Evolutionary conservation across 2,888 invertebrate species (phyloP), one percentile per base, ranked within the genome.

Genomic region (Nebria brevicollis): DNA sequence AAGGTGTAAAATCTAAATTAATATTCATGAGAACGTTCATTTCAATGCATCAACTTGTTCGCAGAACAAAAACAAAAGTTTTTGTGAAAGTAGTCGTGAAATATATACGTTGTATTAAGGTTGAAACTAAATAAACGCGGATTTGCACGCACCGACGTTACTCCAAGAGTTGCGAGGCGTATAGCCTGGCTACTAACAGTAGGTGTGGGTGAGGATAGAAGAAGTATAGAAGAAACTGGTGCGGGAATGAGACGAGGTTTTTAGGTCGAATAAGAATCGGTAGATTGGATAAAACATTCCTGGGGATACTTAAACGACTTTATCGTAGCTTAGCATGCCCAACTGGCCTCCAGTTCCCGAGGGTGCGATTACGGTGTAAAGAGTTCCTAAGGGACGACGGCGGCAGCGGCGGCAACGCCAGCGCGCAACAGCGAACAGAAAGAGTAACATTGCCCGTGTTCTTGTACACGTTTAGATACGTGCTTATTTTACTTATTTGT

Each of bases 301-400:
- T 54, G 54, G 84, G 79, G 83, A 82, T 83, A 83, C 83, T 84
- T 84, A 84, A 84, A 84, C 83, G 83, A 84, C 83, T 84, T 84
- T 83, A 84, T 84, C 84, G 84, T 82, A 82, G 83, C 84, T 84
- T 84, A 84, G 83, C 79, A 75, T 64, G 79, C 73, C 66, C 79
- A 66, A 75, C 75, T 43, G 73, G 80, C 80, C 68, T 25, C 64
- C 15, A 20, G 54, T 42, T 80, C 80, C 75, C 80, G 20, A 70
- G 80, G 80, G 80, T 72, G 75, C 80, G 80, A 80, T 80, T 80
- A 80, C 80, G 80, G 64, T 75, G 75, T 80, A 75, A 75, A 75
- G 75, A 80, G 80, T 20, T 80, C 80, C 80, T 72, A 34, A 34
- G 80, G 75, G 80, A 64, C 20, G 75, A 15, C 64, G 75, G 11